Evolutionary conservation across 2,888 invertebrate species (phyloP).

Genomic region (Acanthoscelides obtectus): DNA sequence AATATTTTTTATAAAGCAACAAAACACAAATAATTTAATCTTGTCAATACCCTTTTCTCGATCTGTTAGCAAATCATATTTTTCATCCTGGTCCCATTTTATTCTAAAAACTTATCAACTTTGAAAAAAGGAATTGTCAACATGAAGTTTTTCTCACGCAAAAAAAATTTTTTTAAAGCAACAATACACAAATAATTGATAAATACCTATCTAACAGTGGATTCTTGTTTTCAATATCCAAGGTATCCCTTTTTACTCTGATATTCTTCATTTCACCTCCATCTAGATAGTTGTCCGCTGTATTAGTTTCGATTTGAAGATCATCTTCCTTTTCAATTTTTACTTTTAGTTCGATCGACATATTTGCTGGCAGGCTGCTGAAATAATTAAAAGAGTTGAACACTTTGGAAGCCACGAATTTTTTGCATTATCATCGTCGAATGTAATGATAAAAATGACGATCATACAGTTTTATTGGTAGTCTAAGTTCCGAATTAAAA

Average conservation of each 20-base stretch:
- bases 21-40: neutral
- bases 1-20: no score
- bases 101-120: neutral
- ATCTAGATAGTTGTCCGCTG: neutral
- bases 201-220: neutral
- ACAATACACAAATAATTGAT: no score
- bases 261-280: no score
- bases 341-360: neutral
- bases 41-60: neutral
- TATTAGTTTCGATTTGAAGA: neutral
- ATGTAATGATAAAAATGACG: no score
- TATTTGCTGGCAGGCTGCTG: neutral
- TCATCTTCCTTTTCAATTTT: neutral
- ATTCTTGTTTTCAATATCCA: neutral
- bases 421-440: no score
- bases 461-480: no score
- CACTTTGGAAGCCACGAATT: no score
- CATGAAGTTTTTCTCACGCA: no score
- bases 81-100: neutral
- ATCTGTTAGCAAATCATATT: neutral
- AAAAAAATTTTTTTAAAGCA: neutral
- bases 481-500: no score
- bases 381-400: neutral
- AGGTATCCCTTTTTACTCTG: no score
- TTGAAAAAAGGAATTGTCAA: no score